Base-by-base conservation (phyloP, 2,797 vertebrate genomes). In the Pseudomugil gertrudae region DNA sequence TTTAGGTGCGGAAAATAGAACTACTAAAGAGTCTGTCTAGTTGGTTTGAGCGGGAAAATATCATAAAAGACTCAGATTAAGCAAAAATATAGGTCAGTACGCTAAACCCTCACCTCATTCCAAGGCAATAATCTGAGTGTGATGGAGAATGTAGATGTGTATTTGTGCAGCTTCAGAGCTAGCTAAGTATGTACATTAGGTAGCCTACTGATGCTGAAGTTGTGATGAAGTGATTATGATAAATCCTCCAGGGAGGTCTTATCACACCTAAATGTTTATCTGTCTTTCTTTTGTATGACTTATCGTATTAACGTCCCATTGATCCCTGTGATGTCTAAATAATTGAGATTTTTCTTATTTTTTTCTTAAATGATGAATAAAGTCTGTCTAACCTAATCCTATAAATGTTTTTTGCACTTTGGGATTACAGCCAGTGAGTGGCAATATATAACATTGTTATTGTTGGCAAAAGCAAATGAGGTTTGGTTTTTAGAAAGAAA, bases 21-120 rank as follows among this genome's bases (percentile, higher is more conserved):
- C 26, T 66, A 45, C n/a, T 33, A 23, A 19, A 26, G 35, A 24
- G n/a, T 36, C 48, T 66, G 66, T 60, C 59, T 51, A 11, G 54
- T 35, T 59, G 63, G 69, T 57, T 54, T 29, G 15, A 63, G 61
- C 32, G 60, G 59, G n/a, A 66, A 60, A 19, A 71, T 77, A 71
- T 72, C 69, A 80, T 66, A 85, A 79, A 74, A 69, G 75, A 87
- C 63, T 88, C 73, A 81, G 87, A 90, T 93, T 90, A 88, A 86
- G 84, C 14, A 27, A 43, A 73, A 91, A 92, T 90, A 84, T 93
- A 87, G 90, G 92, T 92, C 91, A 93, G 66, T 63, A 69, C 66
- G 15, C 63, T 78, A 83, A 86, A 91, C 64, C 80, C 83, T 89
- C 86, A 87, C 83, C 84, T 88, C 84, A 79, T 78, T 89, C 66